Percentiles rank a stretch among this genome's conserved stretches.
Evolutionary conservation across 1,140 invertebrate genomes (phyloP).

Genomic region (Nymphalis io): DNA sequence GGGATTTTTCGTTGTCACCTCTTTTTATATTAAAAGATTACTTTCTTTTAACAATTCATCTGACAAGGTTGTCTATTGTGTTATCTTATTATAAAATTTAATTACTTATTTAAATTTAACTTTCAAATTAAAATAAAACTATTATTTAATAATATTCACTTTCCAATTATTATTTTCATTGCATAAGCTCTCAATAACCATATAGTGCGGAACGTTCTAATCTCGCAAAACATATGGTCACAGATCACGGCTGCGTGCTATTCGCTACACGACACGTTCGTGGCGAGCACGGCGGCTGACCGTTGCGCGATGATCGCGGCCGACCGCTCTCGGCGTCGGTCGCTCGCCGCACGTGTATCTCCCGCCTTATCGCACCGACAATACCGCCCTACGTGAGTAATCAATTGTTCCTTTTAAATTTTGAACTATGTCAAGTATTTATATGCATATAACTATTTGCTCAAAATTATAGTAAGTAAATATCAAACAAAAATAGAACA

Average conservation of each 20-base stretch:
- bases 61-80: too few species aligned
- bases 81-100: too few species aligned
- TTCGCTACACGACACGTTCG: conserved; percentile 83
- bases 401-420: background rate
- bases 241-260: conserved; percentile 84
- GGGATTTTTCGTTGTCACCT: background rate
- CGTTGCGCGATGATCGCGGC: conserved; percentile 82
- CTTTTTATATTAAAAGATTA: too few species aligned
- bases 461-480: too few species aligned
- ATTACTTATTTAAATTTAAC: too few species aligned
- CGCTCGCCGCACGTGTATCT: conserved; percentile 45
- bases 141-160: too few species aligned
- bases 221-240: background rate
- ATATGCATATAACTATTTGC: too few species aligned
- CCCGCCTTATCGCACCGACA: conserved; percentile 28
- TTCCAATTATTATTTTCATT: background rate
- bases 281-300: conserved; percentile 75
- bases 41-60: too few species aligned
- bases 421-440: too few species aligned
- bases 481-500: background rate
- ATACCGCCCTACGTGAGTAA: conserved; percentile 55
- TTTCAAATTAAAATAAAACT: too few species aligned
- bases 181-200: background rate
- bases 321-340: conserved; percentile 55
- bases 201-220: background rate